Conservation (phyloP, 2,888 invertebrate genomes). For the Geotrupes spiniger region DNA sequence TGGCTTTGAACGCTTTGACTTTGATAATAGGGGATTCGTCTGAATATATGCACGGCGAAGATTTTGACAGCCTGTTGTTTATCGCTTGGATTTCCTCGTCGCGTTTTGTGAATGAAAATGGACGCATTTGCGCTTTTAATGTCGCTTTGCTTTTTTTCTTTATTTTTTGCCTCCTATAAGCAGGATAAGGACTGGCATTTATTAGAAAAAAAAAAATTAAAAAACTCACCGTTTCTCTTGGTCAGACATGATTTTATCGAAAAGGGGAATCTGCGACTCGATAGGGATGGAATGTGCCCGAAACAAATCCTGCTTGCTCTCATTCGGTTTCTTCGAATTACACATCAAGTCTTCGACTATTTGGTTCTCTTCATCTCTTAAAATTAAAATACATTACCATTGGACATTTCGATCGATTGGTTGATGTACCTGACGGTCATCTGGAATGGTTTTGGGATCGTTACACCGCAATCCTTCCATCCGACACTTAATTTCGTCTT, state of each 20-base stretch:
- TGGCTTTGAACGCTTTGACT: slow-evolving; percentile 60
- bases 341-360: slow-evolving; percentile 54
- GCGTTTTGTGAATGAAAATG: slow-evolving; percentile 61
- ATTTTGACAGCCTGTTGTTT: slow-evolving; percentile 44
- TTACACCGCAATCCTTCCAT: slow-evolving; percentile 48
- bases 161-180: slow-evolving; percentile 57
- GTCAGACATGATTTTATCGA: slow-evolving; percentile 68
- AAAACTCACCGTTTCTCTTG: slow-evolving; percentile 64
- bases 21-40: slow-evolving; percentile 47
- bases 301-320: slow-evolving; percentile 54
- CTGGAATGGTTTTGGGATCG: slow-evolving; percentile 67
- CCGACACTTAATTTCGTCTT: slow-evolving; percentile 45
- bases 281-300: slow-evolving; percentile 65
- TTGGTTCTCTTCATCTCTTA: slow-evolving; percentile 62
- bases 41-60: slow-evolving; percentile 45
- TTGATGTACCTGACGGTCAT: slow-evolving; percentile 63
- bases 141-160: slow-evolving; percentile 62
- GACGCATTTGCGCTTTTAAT: slow-evolving; percentile 62
- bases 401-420: not conserved
- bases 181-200: too few species aligned
- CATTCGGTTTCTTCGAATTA: slow-evolving; percentile 44
- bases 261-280: slow-evolving; percentile 68
- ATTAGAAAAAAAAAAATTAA: not conserved
- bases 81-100: slow-evolving; percentile 50
- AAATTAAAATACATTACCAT: not conserved